Evolutionary conservation across 1,140 invertebrate genomes (phyloP).

Genomic region (Cydia splendana): DNA sequence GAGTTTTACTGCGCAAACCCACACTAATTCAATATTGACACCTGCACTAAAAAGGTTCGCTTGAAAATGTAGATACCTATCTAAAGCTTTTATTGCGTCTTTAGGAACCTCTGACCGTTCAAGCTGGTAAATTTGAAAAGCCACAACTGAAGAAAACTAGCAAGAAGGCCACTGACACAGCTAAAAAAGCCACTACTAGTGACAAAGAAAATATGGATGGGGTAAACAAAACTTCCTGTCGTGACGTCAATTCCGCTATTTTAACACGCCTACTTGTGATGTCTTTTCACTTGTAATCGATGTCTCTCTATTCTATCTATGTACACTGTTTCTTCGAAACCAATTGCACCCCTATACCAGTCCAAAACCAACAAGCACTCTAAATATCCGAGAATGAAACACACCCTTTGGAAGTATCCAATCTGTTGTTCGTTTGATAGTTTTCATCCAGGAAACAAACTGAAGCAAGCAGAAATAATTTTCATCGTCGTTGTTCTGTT

Average conservation of each 20-base stretch:
- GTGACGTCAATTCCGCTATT: constrained; percentile 38
- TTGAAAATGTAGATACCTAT: constrained; percentile 50
- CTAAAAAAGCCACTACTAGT: constrained; percentile 59
- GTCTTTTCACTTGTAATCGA: constrained; percentile 43
- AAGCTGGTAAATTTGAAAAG: constrained; percentile 74
- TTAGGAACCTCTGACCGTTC: constrained; percentile 70
- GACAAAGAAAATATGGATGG: constrained; percentile 79
- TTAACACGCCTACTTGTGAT: constrained; percentile 40
- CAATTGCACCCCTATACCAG: constrained; percentile 32
- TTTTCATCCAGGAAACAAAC: background rate
- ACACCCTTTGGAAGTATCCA: constrained; percentile 8
- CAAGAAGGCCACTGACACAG: constrained; percentile 67
- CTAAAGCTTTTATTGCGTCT: constrained; percentile 64
- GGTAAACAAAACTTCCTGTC: constrained; percentile 72
- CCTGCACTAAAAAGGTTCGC: constrained; percentile 49
- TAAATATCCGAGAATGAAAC: constrained; percentile 28
- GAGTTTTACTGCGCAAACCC: constrained; percentile 50
- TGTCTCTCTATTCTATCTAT: constrained; percentile 34
- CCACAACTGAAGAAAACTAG: constrained; percentile 73
- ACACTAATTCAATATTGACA: constrained; percentile 55
- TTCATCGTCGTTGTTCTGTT: constrained; percentile 39
- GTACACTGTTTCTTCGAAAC: constrained; percentile 38
- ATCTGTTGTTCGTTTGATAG: background rate
- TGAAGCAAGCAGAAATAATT: background rate
- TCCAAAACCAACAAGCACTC: constrained; percentile 28